Percentiles rank a stretch among this genome's conserved stretches.
Conservation (phyloP, 2,113 vertebrate genomes). For the Propithecus coquereli region DNA sequence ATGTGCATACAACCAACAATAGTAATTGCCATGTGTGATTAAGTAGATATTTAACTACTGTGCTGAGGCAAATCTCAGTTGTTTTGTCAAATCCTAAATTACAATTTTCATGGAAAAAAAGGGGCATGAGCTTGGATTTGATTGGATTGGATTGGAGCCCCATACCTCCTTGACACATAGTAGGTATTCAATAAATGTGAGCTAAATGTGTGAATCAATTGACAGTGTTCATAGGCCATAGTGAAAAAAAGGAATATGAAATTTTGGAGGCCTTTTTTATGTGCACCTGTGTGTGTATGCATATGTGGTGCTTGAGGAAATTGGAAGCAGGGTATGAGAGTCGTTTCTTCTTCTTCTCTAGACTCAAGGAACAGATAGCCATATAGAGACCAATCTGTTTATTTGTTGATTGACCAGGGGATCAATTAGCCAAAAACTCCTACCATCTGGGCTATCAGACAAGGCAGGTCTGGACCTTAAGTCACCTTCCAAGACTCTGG, state of each 20-base stretch:
- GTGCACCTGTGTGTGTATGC: fast-evolving
- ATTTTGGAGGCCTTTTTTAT: neutral
- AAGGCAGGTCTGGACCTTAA: neutral
- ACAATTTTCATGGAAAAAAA: neutral
- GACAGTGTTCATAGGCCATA: neutral
- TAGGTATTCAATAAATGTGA: neutral
- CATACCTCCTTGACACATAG: neutral
- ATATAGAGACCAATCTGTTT: neutral
- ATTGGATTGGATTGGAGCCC: neutral
- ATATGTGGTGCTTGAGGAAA: neutral
- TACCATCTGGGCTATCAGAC: neutral
- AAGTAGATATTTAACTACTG: neutral
- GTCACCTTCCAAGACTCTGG: neutral
- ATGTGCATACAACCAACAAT: neutral
- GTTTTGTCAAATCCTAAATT: neutral
- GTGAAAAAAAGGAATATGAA: neutral
- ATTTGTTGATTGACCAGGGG: neutral
- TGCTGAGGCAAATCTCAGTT: neutral
- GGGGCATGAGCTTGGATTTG: no score
- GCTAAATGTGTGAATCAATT: neutral
- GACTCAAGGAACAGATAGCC: neutral
- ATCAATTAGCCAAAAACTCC: neutral
- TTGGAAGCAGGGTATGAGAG: neutral
- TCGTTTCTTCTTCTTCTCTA: neutral
- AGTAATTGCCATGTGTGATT: neutral